These are phyloP conservation scores for Heterochromis multidens DNA, from an alignment of 2,113 vertebrate genomes.

Conservation along the genomic window DNA sequence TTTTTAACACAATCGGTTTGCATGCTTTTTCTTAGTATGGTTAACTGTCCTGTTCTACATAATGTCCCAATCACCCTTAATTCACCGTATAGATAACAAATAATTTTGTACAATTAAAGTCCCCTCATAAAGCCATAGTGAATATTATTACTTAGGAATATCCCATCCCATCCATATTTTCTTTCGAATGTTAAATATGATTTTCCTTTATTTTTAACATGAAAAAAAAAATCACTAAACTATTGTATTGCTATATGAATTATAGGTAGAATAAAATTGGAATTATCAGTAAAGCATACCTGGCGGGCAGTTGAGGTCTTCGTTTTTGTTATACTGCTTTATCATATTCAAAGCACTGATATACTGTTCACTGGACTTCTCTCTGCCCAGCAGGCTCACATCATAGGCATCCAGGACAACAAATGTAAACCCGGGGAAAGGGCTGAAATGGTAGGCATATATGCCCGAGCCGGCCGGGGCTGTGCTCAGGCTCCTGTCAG, in stretches of 20 bases:
- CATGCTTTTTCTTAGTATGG: too few relatives aligned
- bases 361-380: constrained; percentile 72
- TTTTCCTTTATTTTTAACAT: too few relatives aligned
- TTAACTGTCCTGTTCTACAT: too few relatives aligned
- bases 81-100: too few relatives aligned
- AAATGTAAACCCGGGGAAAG: constrained; percentile 77
- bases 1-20: too few relatives aligned
- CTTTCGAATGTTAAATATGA: too few relatives aligned
- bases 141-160: not conserved
- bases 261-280: not conserved
- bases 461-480: constrained; percentile 34
- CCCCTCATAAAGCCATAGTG: too few relatives aligned
- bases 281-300: constrained; percentile 62
- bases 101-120: too few relatives aligned
- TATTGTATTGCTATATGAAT: not conserved
- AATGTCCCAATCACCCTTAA: too few relatives aligned
- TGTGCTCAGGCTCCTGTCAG: not conserved
- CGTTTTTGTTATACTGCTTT: constrained; percentile 81
- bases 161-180: too few relatives aligned
- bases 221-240: too few relatives aligned
- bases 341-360: constrained; percentile 74
- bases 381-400: constrained; percentile 83
- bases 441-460: constrained; percentile 87
- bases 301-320: constrained; percentile 84
- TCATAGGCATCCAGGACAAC: constrained; percentile 90